phyloP scores from a whole-genome alignment of 37 sponge, comb jelly and placozoan genomes.

The Amphimedon queenslandica region DNA sequence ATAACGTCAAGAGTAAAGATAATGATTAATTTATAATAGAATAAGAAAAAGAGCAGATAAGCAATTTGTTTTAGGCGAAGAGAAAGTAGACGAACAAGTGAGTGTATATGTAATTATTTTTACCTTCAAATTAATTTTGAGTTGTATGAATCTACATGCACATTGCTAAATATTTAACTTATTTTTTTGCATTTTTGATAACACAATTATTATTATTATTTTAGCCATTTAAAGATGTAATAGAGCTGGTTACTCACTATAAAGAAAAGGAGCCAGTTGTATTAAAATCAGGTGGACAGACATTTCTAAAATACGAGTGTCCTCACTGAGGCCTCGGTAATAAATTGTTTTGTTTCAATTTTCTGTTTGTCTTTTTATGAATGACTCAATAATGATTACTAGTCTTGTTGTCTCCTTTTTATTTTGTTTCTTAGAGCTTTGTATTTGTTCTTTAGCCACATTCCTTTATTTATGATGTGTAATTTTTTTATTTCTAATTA shows the following conservation, averaged over 20 bases:
- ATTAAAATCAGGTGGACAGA: constrained; percentile 66
- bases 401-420: background rate
- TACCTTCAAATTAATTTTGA: background rate
- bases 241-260: constrained; percentile 47
- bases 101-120: background rate
- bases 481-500: too few relatives aligned
- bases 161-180: background rate
- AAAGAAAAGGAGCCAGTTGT: constrained; percentile 50
- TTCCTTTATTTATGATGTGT: background rate
- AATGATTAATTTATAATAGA: constrained; percentile 10
- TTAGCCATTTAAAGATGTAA: constrained; percentile 59
- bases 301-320: constrained; percentile 43
- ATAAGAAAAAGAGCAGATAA: constrained; percentile 46
- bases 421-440: background rate
- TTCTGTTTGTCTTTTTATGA: background rate
- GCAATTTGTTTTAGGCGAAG: constrained; percentile 69
- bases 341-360: background rate
- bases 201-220: too few relatives aligned
- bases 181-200: too few relatives aligned
- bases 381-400: too few relatives aligned
- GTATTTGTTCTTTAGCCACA: background rate
- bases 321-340: constrained; percentile 15
- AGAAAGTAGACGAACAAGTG: constrained; percentile 63
- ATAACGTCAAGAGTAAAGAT: background rate
- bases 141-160: background rate